Conservation (phyloP, 2,888 invertebrate species). For the Dimorphilus gyrociliatus region DNA sequence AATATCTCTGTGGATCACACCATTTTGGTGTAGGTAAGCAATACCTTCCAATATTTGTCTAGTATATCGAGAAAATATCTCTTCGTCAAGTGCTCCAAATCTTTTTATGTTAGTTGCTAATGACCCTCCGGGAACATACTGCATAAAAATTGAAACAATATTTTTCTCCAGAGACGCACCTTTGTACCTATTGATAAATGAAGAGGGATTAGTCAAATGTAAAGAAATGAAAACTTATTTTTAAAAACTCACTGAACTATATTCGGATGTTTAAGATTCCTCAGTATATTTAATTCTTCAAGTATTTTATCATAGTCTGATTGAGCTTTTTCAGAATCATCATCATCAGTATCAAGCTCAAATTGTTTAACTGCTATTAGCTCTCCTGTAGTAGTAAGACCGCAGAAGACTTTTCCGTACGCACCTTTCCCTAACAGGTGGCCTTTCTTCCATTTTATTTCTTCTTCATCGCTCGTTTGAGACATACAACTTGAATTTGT, state of each 20-base stretch:
- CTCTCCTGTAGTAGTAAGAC: slow-evolving; percentile 33
- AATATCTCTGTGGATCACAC: slow-evolving; percentile 38
- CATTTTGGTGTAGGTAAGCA: slow-evolving; percentile 33
- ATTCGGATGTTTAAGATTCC: slow-evolving; percentile 33
- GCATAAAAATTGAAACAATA: slow-evolving; percentile 36
- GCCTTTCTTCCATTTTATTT: slow-evolving; percentile 36
- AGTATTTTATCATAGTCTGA: slow-evolving; percentile 35
- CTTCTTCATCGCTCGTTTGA: slow-evolving; percentile 16
- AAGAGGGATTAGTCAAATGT: too few relatives aligned
- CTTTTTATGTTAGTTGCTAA: slow-evolving; percentile 31
- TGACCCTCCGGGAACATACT: slow-evolving; percentile 38
- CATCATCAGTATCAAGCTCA: slow-evolving; percentile 28
- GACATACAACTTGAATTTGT: slow-evolving; percentile 16
- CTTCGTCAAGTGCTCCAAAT: slow-evolving; percentile 36
- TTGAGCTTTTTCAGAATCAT: slow-evolving; percentile 24
- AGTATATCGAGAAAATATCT: slow-evolving; percentile 33
- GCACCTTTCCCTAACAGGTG: slow-evolving; percentile 36
- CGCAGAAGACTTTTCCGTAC: slow-evolving; percentile 38
- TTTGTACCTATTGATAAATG: slow-evolving; percentile 23
- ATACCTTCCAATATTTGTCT: slow-evolving; percentile 37
- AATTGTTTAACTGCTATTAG: slow-evolving; percentile 39
- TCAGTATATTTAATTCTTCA: slow-evolving; percentile 36
- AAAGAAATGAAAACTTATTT: too few relatives aligned
- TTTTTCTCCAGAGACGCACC: slow-evolving; percentile 35
- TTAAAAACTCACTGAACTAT: slow-evolving; percentile 36